phyloP scores from a whole-genome alignment of 1,140 invertebrate species.

The Aphelenchoides avenae region DNA sequence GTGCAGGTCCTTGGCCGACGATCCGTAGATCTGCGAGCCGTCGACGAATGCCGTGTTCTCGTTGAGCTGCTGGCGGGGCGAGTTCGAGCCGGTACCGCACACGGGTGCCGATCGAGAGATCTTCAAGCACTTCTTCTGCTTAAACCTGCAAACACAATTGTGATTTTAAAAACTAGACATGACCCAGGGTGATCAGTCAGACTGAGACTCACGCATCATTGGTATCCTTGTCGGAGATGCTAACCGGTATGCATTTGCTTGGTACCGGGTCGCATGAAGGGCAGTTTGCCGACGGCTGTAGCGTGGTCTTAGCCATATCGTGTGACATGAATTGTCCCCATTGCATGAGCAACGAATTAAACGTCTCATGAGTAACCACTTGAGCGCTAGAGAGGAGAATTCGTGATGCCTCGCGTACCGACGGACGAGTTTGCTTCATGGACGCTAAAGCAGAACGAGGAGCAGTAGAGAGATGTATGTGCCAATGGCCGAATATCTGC shows the following conservation, averaged over 20 bases:
- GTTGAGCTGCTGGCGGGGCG: slow-evolving; percentile 54
- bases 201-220: slow-evolving; percentile 41
- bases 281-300: slow-evolving; percentile 56
- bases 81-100: slow-evolving; percentile 44
- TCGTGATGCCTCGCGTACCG: slow-evolving; percentile 49
- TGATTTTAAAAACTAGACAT: slow-evolving; percentile 27
- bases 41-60: slow-evolving; percentile 56
- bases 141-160: slow-evolving; percentile 46
- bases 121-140: slow-evolving; percentile 51
- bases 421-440: slow-evolving; percentile 38
- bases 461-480: too few relatives aligned
- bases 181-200: slow-evolving; percentile 2
- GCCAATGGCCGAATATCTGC: too few relatives aligned
- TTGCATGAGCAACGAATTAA: slow-evolving; percentile 50
- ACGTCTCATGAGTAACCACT: slow-evolving; percentile 41
- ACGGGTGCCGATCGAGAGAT: slow-evolving; percentile 57
- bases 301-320: slow-evolving; percentile 42
- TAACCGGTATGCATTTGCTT: slow-evolving; percentile 55
- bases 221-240: slow-evolving; percentile 49
- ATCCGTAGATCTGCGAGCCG: slow-evolving; percentile 58
- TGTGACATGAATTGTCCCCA: slow-evolving; percentile 40
- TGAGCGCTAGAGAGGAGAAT: slow-evolving; percentile 42
- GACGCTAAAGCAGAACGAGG: slow-evolving; percentile 33
- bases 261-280: slow-evolving; percentile 52
- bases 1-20: slow-evolving; percentile 53